Base-by-base conservation (phyloP, 2,113 vertebrate species). In the Lutjanus erythropterus region DNA sequence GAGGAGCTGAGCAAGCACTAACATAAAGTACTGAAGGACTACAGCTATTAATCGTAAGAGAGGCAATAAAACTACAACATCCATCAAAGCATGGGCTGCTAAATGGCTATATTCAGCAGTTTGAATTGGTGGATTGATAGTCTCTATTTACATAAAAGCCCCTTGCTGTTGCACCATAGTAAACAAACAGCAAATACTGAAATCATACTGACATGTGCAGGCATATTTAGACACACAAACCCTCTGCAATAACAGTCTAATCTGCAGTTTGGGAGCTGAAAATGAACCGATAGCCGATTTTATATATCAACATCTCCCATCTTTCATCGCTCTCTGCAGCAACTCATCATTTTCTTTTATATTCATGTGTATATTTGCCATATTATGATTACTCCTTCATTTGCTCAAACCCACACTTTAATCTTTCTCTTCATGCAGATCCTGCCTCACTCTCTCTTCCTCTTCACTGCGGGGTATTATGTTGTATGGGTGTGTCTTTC, bases 1-100 rank as follows among this genome's bases (percentile, higher is more conserved):
- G 29, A 81, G 25, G n/a, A 60, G 80, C 87, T 89, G 83, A 89
- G 75, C 29, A 29, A 78, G 75, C 84, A 79, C 46, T 16, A 70
- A n/a, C n/a, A 50, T n/a, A 29, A 59, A 74, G 39, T 3, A 11
- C 62, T 35, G 64, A 33, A 52, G 37, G 65, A 67, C 78, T 61
- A 19, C 14, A 27, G 60, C 69, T 64, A 44, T 80, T 61, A 80
- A 64, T 71, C 16, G 3, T 18, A 35, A 18, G 6, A 39, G 35
- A 47, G 14, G 68, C 80, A 53, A 42, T 86, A 79, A 73, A 88
- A 73, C 41, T 52, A 74, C 70, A 70, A 12, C 71, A 78, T 84
- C 84, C 61, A 71, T 81, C 81, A 69, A 23, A 3, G 33, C 25
- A 9, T 1, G 19, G 16, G 46, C 70, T 27, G 19, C 39, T 64